phyloP scores from a whole-genome alignment of 2,888 invertebrate genomes.

The Deilephila elpenor region DNA sequence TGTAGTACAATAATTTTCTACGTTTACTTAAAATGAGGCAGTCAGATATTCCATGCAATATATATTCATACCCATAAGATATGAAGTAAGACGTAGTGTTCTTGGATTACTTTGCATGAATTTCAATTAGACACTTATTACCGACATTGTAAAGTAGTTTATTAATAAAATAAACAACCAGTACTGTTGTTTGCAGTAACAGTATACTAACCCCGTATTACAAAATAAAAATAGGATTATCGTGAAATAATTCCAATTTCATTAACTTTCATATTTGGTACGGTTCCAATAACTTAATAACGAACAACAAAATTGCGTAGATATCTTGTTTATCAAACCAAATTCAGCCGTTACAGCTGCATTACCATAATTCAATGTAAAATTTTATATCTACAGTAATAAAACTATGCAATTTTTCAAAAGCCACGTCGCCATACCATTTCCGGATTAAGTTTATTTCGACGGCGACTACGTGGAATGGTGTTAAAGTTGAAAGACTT shows the following conservation, averaged over 20 bases:
- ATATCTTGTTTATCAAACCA: constrained; percentile 5
- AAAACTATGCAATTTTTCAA: constrained; percentile 38
- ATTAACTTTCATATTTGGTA: background rate
- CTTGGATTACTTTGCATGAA: no score
- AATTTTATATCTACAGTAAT: constrained; percentile 32
- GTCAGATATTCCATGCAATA: no score
- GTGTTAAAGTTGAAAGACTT: constrained; percentile 49
- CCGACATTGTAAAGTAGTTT: background rate
- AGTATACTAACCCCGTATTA: background rate
- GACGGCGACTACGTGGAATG: constrained; percentile 46
- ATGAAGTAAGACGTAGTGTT: no score
- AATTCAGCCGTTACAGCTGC: background rate
- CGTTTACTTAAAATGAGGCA: no score
- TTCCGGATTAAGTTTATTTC: constrained; percentile 48
- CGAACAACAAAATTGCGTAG: background rate
- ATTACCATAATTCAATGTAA: constrained; percentile 13
- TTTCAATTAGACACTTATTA: no score
- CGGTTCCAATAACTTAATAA: constrained; percentile 21
- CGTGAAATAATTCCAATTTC: constrained; percentile 42
- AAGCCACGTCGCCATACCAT: constrained; percentile 38
- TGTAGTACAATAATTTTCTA: no score
- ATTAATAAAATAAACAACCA: background rate
- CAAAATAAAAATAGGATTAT: constrained; percentile 3
- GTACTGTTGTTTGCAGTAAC: no score
- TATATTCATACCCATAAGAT: no score